Evolutionary conservation across 2,888 invertebrate genomes (phyloP).

Genomic region (Eubasilissa splendida): DNA sequence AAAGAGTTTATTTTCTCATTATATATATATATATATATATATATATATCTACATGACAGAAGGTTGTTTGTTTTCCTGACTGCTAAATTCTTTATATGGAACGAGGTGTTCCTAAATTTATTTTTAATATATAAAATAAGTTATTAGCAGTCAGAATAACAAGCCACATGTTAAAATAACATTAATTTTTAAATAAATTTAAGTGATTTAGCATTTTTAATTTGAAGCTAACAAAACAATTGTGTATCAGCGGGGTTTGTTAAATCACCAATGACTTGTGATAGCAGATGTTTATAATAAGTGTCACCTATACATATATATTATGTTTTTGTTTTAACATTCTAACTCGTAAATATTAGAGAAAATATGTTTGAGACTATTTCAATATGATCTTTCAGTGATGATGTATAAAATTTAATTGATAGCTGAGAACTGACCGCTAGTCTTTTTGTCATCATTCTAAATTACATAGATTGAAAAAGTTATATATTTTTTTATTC

Average conservation of each 20-base stretch:
- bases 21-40: background rate
- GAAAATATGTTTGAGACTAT: constrained; percentile 21
- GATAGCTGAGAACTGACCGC: constrained; percentile 45
- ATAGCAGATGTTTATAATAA: constrained; percentile 48
- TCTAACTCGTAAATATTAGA: constrained; percentile 33
- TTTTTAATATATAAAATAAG: background rate
- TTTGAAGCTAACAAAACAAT: constrained; percentile 32
- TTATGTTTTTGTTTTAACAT: constrained; percentile 47
- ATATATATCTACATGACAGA: background rate
- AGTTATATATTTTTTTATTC: constrained; percentile 51
- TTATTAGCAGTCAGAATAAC: constrained; percentile 8
- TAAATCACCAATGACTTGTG: constrained; percentile 52
- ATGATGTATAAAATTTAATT: constrained; percentile 34
- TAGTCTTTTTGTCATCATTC: constrained; percentile 33
- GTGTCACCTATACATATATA: constrained; percentile 34
- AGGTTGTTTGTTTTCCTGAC: constrained; percentile 4
- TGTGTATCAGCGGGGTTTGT: constrained; percentile 46
- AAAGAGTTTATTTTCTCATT: background rate
- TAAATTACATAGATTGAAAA: constrained; percentile 27
- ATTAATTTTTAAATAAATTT: constrained; percentile 22
- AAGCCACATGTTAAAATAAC: constrained; percentile 7
- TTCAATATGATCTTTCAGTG: constrained; percentile 10
- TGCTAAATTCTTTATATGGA: background rate
- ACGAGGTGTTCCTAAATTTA: background rate
- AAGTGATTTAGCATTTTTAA: constrained; percentile 35